Conservation (phyloP, 2,113 vertebrate species). For the Proteles cristata region DNA sequence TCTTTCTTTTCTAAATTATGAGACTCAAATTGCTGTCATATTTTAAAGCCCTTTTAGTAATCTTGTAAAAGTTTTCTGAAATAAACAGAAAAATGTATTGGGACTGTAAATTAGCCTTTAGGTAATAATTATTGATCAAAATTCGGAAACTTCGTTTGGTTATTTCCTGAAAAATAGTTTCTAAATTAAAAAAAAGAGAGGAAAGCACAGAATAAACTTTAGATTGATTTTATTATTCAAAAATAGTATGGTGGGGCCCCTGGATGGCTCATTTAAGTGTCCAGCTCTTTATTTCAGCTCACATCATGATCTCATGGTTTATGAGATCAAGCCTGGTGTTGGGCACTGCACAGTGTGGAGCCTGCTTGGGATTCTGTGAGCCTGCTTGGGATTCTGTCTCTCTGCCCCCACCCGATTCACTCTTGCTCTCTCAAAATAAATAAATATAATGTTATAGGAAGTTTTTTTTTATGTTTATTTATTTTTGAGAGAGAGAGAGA, state of each 20-base stretch:
- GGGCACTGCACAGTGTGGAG: no score
- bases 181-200: conserved; percentile 25
- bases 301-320: no score
- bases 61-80: conserved; percentile 4
- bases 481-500: no score
- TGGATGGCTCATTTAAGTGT: no score
- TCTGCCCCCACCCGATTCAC: no score
- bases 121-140: conserved; percentile 30
- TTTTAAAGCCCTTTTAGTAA: conserved; percentile 40
- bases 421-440: no score
- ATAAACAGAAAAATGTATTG: conserved; percentile 21
- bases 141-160: conserved; percentile 25
- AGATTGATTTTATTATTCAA: not conserved
- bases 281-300: no score
- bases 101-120: not conserved
- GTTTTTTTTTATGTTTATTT: no score
- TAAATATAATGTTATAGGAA: no score
- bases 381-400: no score
- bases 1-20: not conserved
- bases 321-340: no score
- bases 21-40: conserved; percentile 8
- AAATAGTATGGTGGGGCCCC: not conserved
- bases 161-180: conserved; percentile 41
- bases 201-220: not conserved
- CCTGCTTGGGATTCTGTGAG: no score